Evolutionary conservation across 1,140 invertebrate genomes (phyloP), one percentile per base, ranked within the genome.

Genomic region (Musca vetustissima): DNA sequence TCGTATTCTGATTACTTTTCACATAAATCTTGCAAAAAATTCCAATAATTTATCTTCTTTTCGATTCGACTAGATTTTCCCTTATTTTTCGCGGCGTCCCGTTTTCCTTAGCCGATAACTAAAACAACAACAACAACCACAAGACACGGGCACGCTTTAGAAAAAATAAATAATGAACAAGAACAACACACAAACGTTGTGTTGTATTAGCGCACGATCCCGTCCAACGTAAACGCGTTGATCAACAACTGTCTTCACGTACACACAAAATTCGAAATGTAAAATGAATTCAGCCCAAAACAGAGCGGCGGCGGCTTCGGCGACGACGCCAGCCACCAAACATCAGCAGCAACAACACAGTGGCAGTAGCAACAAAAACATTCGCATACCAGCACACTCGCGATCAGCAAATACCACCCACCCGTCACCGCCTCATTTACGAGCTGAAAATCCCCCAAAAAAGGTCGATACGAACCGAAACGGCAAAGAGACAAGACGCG

Each of bases 231-330:
- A 61, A n/a, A 61, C 57, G 57, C 57, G 57, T 43, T 21, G 17
- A 25, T 61, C 28, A 61, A 36, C 57, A 61, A 61, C 57, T 61
- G 57, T 61, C 36, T 61, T 61, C 57, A 61, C 57, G 57, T 61
- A 61, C 57, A 61, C 57, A 61, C 57, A 61, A 52, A 43, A 43
- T 43, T 43, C 36, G 36, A 43, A 43, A 43, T 43, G 36, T 43
- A 43, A 43, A 43, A 43, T 43, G 36, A 43, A 43, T 43, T 43
- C 36, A 43, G 36, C 36, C 11, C 36, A 43, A 43, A 3, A 28
- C 3, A 28, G 6, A 2, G 36, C 36, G 36, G 13, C 36, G 36
- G 13, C 36, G 13, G 36, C n/a, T n/a, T n/a, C n/a, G n/a, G n/a
- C n/a, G n/a, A n/a, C n/a, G n/a, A n/a, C n/a, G n/a, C n/a, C n/a